Percentiles rank a stretch among this genome's conserved stretches.
Conservation (phyloP, 2,888 invertebrate species). For the Taenaris catops region DNA sequence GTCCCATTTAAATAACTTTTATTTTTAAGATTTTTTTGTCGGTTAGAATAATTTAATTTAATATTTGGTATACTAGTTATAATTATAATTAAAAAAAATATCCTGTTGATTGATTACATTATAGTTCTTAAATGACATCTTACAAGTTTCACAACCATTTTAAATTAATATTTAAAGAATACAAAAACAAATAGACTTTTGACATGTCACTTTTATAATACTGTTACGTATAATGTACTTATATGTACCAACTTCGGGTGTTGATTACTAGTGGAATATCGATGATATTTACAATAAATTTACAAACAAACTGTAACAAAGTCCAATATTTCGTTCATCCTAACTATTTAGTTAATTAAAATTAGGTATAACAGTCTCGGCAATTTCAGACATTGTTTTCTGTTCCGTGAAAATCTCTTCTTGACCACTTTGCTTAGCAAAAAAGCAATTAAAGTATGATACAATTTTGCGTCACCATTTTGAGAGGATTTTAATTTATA, state of each 20-base stretch:
- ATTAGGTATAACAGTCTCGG: conserved; percentile 27
- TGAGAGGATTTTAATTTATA: no score
- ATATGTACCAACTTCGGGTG: conserved; percentile 18
- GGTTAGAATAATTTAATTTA: conserved; percentile 5
- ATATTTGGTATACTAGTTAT: conserved; percentile 9
- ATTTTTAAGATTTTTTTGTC: conserved; percentile 4
- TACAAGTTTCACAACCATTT: conserved; percentile 55
- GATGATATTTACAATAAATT: conserved; percentile 40
- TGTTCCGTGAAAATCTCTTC: conserved; percentile 4
- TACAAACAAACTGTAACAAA: conserved; percentile 41
- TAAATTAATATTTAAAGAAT: conserved; percentile 28
- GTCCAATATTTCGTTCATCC: conserved; percentile 38
- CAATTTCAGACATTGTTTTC: conserved; percentile 16
- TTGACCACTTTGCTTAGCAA: neutral
- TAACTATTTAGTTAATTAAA: conserved; percentile 38
- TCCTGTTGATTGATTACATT: conserved; percentile 20
- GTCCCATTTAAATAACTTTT: conserved; percentile 2
- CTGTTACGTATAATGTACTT: conserved; percentile 28
- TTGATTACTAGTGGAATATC: conserved; percentile 29
- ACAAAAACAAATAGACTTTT: conserved; percentile 6
- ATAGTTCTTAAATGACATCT: conserved; percentile 27
- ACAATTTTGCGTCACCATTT: neutral
- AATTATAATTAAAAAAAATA: conserved; percentile 17
- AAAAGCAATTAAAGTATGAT: neutral
- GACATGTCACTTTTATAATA: conserved; percentile 11